Conservation (phyloP, 2,888 invertebrate species). For the Mythimna pallens region DNA sequence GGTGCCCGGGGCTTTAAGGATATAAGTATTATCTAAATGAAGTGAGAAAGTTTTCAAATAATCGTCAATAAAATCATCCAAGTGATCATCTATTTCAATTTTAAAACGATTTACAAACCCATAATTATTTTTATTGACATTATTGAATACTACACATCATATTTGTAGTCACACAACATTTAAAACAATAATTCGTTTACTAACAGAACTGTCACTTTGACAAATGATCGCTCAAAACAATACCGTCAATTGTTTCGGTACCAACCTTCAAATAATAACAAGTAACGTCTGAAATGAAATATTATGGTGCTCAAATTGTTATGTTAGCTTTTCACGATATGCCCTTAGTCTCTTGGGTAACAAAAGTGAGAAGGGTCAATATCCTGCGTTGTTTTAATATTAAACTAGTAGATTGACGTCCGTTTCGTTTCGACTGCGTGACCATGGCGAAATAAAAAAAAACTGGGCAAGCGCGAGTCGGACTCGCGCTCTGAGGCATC, state of each 20-base stretch:
- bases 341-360: not conserved
- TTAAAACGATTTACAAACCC: not conserved
- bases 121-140: not conserved
- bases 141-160: not conserved
- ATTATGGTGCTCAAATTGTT: conserved; percentile 31
- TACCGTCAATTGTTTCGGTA: conserved; percentile 18
- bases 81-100: too few species aligned
- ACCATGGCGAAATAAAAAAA: too few species aligned
- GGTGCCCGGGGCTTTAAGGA: too few species aligned
- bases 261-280: conserved; percentile 20
- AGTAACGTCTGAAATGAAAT: conserved; percentile 35
- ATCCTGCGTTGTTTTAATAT: not conserved
- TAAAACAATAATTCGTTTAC: conserved; percentile 2
- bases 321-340: conserved; percentile 11
- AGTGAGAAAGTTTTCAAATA: too few species aligned
- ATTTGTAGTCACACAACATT: not conserved
- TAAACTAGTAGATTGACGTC: not conserved
- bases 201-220: conserved; percentile 37
- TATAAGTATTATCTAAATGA: too few species aligned
- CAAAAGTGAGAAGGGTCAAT: not conserved
- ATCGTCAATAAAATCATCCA: too few species aligned
- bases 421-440: too few species aligned
- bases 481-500: too few species aligned
- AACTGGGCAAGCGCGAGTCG: too few species aligned
- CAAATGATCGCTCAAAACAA: conserved; percentile 23